phyloP scores from a whole-genome alignment of 2,888 invertebrate genomes.

The Tetanocera ferruginea region DNA sequence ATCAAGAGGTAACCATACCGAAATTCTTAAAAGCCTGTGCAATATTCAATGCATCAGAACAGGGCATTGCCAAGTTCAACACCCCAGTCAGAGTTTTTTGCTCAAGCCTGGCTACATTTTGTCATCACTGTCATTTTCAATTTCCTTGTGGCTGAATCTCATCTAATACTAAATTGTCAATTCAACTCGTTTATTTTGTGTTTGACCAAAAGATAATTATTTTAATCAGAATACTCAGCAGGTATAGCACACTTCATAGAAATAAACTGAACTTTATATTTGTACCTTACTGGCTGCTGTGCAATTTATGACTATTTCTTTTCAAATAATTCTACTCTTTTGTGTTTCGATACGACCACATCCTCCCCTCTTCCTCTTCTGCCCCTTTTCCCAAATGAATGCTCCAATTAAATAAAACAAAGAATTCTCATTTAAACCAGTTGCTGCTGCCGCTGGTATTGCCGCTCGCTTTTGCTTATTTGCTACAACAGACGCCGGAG shows the following conservation, averaged over 20 bases:
- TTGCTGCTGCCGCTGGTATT: not conserved
- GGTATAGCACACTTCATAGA: too few relatives aligned
- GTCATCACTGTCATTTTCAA: too few relatives aligned
- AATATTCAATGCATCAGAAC: too few relatives aligned
- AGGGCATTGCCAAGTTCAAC: too few relatives aligned
- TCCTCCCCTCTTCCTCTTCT: not conserved
- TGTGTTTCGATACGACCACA: not conserved
- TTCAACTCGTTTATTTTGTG: not conserved
- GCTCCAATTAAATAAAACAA: not conserved
- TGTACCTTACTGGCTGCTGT: not conserved
- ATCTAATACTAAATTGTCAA: too few relatives aligned
- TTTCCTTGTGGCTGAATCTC: too few relatives aligned
- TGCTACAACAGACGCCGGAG: not conserved
- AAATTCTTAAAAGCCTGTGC: too few relatives aligned
- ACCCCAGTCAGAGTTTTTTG: too few relatives aligned
- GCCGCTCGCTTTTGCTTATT: not conserved
- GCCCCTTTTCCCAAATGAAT: not conserved
- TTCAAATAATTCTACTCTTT: not conserved
- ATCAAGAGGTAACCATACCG: too few relatives aligned
- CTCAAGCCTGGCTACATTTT: too few relatives aligned
- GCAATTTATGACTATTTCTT: not conserved
- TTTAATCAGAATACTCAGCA: not conserved
- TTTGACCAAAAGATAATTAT: not conserved
- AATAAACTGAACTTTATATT: too few relatives aligned
- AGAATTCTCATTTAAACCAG: not conserved